phyloP scores from a whole-genome alignment of 2,797 vertebrate genomes.

The Pangasius krempfi region DNA sequence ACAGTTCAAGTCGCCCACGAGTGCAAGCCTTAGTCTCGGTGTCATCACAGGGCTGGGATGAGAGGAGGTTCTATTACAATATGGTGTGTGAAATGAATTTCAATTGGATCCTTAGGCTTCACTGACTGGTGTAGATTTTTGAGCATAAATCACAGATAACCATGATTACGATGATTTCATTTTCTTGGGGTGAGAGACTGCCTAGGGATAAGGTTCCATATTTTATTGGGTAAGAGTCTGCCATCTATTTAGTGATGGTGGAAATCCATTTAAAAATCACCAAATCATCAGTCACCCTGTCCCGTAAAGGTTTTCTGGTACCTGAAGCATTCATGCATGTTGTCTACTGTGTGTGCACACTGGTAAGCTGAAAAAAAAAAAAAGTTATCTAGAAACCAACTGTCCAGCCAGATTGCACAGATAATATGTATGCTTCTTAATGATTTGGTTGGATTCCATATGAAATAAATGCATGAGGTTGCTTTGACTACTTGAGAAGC shows the following conservation, averaged over 20 bases:
- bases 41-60: constrained; percentile 41
- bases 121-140: neutral
- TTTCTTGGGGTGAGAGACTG: neutral
- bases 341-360: neutral
- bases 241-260: neutral
- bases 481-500: neutral
- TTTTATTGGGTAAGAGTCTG: neutral
- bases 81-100: constrained; percentile 50
- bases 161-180: neutral
- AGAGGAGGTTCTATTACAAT: constrained; percentile 40
- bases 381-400: neutral
- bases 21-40: constrained; percentile 24
- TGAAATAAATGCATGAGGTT: neutral
- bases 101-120: constrained; percentile 29
- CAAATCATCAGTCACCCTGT: neutral
- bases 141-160: neutral
- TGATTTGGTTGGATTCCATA: neutral
- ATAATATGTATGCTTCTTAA: neutral
- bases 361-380: neutral
- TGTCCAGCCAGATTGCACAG: neutral
- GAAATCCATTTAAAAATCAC: neutral
- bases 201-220: neutral
- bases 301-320: neutral
- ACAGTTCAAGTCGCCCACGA: constrained; percentile 1
- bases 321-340: neutral